Evolutionary conservation across 1,140 invertebrate species (phyloP), one percentile per base, ranked within the genome.

Genomic region (Araneus ventricosus): DNA sequence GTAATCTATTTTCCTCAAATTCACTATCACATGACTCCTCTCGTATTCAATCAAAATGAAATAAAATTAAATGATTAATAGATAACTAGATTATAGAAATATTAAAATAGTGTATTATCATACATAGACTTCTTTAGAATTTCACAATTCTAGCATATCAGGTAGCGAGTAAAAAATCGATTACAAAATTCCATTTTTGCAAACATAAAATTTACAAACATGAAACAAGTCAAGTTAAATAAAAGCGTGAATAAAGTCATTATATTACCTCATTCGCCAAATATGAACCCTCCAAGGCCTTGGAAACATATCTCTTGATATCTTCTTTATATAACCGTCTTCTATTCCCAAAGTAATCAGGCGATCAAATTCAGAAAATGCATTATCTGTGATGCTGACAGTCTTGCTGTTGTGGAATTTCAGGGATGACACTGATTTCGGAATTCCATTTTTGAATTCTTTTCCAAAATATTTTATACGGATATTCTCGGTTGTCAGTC

Each of bases 281-380:
- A 27, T n/a, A 10, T n/a, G 24, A 5, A 67, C 8, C 8, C 37
- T 8, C 34, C 17, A 39, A 14, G 75, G 75, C 2, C 37, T 80
- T 39, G 75, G 75, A 39, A 80, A 80, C 75, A 80, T 80, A 39
- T 80, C 75, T 39, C 75, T 80, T 24, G 14, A 39, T 41, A 80
- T 20, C 14, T 39, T 24, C 24, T 41, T 80, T 14, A 80, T 20
- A 37, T 14, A 37, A n/a, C 34, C 75, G 6, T 34, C 34, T 24
- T 14, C 37, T 2, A 80, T 17, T 3, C 10, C 75, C 20, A 80
- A 34, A 39, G 20, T 5, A 17, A 17, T 20, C 4, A 80, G n/a
- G 2, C 41, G 14, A 0, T 37, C 0, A 0, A 80, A 41, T 0
- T 80, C 39, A 6, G 34, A 20, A 41, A 80, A 80, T 20, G 75